Evolutionary conservation across 2,113 vertebrate genomes (phyloP), one percentile per base, ranked within the genome.

Genomic region (Asarcornis scutulata): DNA sequence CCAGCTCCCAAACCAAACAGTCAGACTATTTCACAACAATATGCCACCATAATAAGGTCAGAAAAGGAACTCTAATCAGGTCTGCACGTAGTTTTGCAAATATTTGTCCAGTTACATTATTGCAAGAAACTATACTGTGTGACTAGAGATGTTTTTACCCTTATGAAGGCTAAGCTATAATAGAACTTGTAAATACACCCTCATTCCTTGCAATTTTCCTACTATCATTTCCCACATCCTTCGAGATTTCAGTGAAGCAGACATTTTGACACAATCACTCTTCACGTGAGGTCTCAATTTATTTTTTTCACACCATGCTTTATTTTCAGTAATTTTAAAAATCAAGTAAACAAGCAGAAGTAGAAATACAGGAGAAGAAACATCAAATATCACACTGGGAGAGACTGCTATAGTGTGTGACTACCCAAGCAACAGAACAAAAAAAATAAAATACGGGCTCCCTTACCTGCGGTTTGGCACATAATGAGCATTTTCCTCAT

Each of bases 381-480:
- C 23, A 27, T 1, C 11, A 68, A 42, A 26, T 2, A 92, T 31
- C 20, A 38, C 22, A 56, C 16, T 27, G 26, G 10, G 13, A 77
- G 13, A 83, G 11, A 76, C 6, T n/a, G 11, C 20, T 5, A 6
- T 13, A 81, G 13, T 52, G 71, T 62, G 7, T 36, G 25, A 91
- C 29, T 63, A 36, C 11, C 18, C 7, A 74, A 83, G 13, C 13
- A 81, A 67, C 32, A 86, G 73, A 80, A 31, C 21, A 40, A 60
- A 46, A 50, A 60, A 53, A 36, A 17, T 66, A 77, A 69, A 88
- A 88, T 17, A 56, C 0, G 3, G 44, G 26, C 36, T 88, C 17
- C 17, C 81, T 56, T 97, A 98, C 98, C 97, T 98, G 95, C 81
- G 97, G 92, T 86, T 36, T 46, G 91, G 77, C 36, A 69, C 64